Evolutionary conservation across 2,113 vertebrate genomes (phyloP).

Genomic region (Calypte anna): DNA sequence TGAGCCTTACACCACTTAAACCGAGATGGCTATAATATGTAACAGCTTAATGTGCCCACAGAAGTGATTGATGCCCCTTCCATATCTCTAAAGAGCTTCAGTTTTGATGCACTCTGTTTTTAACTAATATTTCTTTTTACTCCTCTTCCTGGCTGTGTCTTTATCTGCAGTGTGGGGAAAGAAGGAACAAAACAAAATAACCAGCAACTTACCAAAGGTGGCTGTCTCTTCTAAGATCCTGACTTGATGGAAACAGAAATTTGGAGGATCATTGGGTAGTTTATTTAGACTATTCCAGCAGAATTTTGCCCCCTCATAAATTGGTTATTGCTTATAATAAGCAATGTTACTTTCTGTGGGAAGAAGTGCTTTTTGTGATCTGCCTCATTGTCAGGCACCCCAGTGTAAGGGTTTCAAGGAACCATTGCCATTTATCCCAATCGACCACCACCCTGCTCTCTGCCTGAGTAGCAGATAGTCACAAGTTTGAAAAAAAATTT

Average conservation of each 20-base stretch:
- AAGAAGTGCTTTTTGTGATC: background rate
- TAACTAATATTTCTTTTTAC: slow-evolving; percentile 59
- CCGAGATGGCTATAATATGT: slow-evolving; percentile 79
- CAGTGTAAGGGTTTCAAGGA: background rate
- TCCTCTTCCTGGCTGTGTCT: background rate
- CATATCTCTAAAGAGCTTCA: slow-evolving; percentile 43
- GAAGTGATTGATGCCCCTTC: slow-evolving; percentile 55
- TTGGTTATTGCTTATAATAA: background rate
- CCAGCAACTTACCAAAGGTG: background rate
- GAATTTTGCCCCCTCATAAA: background rate
- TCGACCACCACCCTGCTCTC: background rate
- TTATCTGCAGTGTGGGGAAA: background rate
- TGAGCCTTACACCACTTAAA: slow-evolving; percentile 83
- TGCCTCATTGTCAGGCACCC: background rate
- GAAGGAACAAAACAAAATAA: slow-evolving; percentile 8
- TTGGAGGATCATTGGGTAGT: background rate
- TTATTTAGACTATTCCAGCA: background rate
- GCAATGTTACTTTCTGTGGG: background rate
- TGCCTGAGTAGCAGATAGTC: slow-evolving; percentile 27
- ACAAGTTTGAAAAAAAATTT: slow-evolving; percentile 29
- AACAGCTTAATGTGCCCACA: slow-evolving; percentile 64
- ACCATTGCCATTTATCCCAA: background rate
- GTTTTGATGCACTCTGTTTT: slow-evolving; percentile 49
- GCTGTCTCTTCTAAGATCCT: background rate
- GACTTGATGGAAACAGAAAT: background rate